phyloP scores from a whole-genome alignment of 2,797 vertebrate species.

The Sphenopsis melanotis region DNA sequence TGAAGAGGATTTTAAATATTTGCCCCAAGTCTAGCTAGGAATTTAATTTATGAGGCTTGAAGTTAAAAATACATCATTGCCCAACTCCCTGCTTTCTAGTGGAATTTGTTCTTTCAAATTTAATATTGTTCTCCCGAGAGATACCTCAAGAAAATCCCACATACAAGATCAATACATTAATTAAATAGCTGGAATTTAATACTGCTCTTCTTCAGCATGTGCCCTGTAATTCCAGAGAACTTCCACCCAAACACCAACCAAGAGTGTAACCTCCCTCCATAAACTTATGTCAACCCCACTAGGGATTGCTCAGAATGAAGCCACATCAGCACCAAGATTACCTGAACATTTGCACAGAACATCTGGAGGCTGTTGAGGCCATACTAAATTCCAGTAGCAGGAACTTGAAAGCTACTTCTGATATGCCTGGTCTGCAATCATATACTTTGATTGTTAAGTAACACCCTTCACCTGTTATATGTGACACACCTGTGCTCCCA shows the following conservation, averaged over 20 bases:
- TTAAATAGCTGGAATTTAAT: neutral
- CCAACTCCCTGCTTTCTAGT: neutral
- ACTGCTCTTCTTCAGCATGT: neutral
- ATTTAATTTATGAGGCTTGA: neutral
- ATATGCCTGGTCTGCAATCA: neutral
- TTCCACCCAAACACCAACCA: neutral
- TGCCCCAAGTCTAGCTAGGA: neutral
- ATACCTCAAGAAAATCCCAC: neutral
- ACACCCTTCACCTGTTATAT: neutral
- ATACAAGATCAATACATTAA: neutral
- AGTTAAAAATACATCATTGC: neutral
- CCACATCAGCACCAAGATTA: neutral
- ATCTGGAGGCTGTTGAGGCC: neutral
- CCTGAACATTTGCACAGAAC: neutral
- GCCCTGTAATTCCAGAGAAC: neutral
- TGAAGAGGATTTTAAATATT: neutral
- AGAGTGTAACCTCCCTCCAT: neutral
- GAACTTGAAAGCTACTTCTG: neutral
- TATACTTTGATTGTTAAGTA: neutral
- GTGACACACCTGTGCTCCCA: neutral
- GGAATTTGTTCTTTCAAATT: slow-evolving; percentile 6
- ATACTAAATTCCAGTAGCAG: neutral
- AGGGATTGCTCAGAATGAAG: neutral
- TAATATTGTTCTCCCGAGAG: neutral
- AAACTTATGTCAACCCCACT: neutral